These are phyloP conservation scores for Coronaproctus castanopsis DNA, from an alignment of 2,888 invertebrate species.

Conservation along the genomic window DNA sequence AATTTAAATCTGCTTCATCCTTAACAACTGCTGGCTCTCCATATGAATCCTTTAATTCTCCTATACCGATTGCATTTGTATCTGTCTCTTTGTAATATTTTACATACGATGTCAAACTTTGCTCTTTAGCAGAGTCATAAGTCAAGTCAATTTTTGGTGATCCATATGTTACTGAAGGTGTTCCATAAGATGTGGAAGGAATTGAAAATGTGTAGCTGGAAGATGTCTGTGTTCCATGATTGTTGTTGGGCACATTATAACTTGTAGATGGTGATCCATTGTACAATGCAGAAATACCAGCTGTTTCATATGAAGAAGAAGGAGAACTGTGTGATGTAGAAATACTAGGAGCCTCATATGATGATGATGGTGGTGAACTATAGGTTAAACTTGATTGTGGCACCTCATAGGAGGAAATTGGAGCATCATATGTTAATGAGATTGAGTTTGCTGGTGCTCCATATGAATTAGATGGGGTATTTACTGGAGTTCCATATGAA, in stretches of 20 bases:
- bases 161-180: constrained; percentile 22
- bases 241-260: not conserved
- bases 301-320: constrained; percentile 14
- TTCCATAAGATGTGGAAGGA: constrained; percentile 17
- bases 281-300: constrained; percentile 4
- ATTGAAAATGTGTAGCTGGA: constrained; percentile 13
- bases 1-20: constrained; percentile 9
- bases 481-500: constrained; percentile 4
- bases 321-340: constrained; percentile 14
- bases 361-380: constrained; percentile 3
- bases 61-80: not conserved
- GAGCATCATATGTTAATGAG: constrained; percentile 9
- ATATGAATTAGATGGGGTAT: constrained; percentile 21
- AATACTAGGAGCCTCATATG: constrained; percentile 8
- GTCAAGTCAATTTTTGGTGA: constrained; percentile 13
- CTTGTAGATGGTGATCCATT: not conserved
- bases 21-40: constrained; percentile 13
- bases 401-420: constrained; percentile 3
- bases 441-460: constrained; percentile 12
- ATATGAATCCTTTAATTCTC: constrained; percentile 13
- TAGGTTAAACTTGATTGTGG: constrained; percentile 6
- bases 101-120: constrained; percentile 3
- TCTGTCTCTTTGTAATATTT: constrained; percentile 8
- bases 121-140: constrained; percentile 10
- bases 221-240: not conserved